Conservation (phyloP, 2,888 invertebrate species). For the Archaeoteleia sp. region DNA sequence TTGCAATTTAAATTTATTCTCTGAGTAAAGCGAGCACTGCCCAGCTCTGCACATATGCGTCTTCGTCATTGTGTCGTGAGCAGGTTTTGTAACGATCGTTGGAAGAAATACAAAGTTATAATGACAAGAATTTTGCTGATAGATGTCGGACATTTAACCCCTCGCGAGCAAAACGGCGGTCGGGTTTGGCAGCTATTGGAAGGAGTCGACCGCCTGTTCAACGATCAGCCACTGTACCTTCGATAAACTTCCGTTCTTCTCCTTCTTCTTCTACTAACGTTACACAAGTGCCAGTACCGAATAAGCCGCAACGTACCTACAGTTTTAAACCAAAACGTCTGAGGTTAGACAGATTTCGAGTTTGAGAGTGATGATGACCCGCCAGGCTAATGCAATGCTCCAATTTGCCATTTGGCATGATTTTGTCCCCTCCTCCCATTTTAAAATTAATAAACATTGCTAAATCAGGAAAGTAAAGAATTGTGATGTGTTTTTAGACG, state of each 20-base stretch:
- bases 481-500: too few species aligned
- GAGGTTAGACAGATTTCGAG: conserved; percentile 69
- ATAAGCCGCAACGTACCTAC: conserved; percentile 71
- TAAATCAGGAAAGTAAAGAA: background rate
- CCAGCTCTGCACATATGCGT: too few species aligned
- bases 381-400: conserved; percentile 57
- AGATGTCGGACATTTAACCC: conserved; percentile 74
- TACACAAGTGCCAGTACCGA: conserved; percentile 67
- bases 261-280: conserved; percentile 54
- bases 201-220: conserved; percentile 68
- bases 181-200: conserved; percentile 62
- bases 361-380: conserved; percentile 60
- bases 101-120: conserved; percentile 2
- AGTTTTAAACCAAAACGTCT: conserved; percentile 73
- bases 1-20: too few species aligned
- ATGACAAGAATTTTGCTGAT: conserved; percentile 59
- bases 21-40: too few species aligned
- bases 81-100: background rate
- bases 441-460: background rate
- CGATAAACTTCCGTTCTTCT: conserved; percentile 64
- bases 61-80: too few species aligned
- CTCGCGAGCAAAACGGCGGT: conserved; percentile 67
- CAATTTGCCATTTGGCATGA: conserved; percentile 16
- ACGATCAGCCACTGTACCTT: conserved; percentile 69
- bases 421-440: background rate